phyloP scores from a whole-genome alignment of 2,888 invertebrate species.

The Leptodirus hochenwartii region DNA sequence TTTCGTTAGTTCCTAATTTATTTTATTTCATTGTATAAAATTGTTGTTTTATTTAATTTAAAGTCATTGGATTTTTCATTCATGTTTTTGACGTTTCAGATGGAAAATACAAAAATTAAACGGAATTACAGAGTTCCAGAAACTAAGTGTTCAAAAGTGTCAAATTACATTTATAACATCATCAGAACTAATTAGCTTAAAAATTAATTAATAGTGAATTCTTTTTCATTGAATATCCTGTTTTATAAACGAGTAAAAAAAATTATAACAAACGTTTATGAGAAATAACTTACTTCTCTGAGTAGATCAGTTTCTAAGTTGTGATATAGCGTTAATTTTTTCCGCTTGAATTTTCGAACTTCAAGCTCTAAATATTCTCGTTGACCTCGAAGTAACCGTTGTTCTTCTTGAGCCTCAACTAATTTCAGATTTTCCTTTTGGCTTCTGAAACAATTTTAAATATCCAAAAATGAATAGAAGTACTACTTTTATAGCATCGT shows the following conservation, averaged over 20 bases:
- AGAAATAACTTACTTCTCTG: slow-evolving; percentile 45
- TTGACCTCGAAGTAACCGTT: slow-evolving; percentile 71
- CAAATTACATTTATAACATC: too few species aligned
- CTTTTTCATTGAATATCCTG: background rate
- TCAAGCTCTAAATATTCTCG: slow-evolving; percentile 83
- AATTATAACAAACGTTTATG: background rate
- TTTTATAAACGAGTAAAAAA: slow-evolving; percentile 1
- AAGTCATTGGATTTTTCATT: too few species aligned
- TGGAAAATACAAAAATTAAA: too few species aligned
- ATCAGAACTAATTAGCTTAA: too few species aligned
- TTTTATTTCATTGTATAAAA: too few species aligned
- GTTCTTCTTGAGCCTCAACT: slow-evolving; percentile 81
- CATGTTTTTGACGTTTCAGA: too few species aligned
- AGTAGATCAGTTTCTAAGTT: slow-evolving; percentile 81
- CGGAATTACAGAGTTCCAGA: too few species aligned
- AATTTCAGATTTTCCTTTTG: slow-evolving; percentile 85
- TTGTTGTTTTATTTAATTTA: slow-evolving; percentile 2
- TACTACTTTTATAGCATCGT: background rate
- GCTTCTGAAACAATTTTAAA: slow-evolving; percentile 31
- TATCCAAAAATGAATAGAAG: background rate
- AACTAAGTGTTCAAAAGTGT: slow-evolving; percentile 1
- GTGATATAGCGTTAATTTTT: slow-evolving; percentile 72
- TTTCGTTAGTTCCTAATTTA: slow-evolving; percentile 86
- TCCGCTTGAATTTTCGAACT: slow-evolving; percentile 79
- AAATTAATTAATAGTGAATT: too few species aligned